Conservation (phyloP, 2,113 vertebrate genomes). For the Canis aureus region DNA sequence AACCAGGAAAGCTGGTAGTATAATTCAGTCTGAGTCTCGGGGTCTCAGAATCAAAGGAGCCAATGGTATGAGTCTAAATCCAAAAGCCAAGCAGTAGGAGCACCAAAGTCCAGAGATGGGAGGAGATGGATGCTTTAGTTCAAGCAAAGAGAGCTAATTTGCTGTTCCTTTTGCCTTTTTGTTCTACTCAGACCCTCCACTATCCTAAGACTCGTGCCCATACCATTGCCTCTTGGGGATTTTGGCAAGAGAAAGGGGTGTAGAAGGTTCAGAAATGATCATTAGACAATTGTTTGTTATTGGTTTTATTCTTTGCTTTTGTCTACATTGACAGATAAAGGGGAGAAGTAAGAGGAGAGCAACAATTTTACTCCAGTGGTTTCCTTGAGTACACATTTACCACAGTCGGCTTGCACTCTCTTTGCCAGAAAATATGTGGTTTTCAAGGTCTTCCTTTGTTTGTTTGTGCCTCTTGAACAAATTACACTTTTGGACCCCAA, state of each 20-base stretch:
- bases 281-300: not conserved
- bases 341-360: not conserved
- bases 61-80: not conserved
- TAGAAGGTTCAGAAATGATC: not conserved
- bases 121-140: not conserved
- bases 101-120: not conserved
- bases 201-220: not conserved
- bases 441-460: not conserved
- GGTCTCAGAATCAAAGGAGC: not conserved
- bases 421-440: not conserved
- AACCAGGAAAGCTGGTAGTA: not conserved
- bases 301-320: slow-evolving; percentile 10
- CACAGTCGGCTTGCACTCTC: not conserved
- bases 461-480: not conserved
- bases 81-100: not conserved
- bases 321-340: not conserved
- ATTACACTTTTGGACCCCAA: not conserved
- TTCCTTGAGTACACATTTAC: not conserved
- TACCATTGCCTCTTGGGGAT: not conserved
- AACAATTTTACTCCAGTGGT: not conserved
- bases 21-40: not conserved
- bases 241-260: not conserved
- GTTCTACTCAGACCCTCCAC: not conserved
- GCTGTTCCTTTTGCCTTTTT: not conserved
- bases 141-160: not conserved